phyloP scores from a whole-genome alignment of 2,113 vertebrate genomes.

The Stictonetta naevosa region DNA sequence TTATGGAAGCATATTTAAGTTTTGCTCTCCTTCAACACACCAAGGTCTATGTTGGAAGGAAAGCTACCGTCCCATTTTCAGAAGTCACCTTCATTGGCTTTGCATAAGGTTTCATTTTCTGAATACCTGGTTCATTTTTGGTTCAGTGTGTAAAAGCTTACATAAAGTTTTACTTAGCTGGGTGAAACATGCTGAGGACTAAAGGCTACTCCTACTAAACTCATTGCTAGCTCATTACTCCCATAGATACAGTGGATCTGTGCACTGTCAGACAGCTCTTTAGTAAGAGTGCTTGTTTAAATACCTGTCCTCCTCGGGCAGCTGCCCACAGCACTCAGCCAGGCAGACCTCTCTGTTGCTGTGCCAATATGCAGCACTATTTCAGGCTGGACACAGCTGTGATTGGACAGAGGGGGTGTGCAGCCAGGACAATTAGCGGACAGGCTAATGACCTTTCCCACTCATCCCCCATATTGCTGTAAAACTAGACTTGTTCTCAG shows the following conservation, averaged over 20 bases:
- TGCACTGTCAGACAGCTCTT: not conserved
- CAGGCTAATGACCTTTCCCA: not conserved
- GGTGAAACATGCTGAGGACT: not conserved
- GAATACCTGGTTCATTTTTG: not conserved
- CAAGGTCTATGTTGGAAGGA: not conserved
- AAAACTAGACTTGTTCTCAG: not conserved
- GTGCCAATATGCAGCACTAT: not conserved
- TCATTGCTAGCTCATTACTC: not conserved
- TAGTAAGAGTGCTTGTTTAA: not conserved
- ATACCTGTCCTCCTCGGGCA: not conserved
- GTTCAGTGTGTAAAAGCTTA: not conserved
- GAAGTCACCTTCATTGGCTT: not conserved
- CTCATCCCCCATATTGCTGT: not conserved
- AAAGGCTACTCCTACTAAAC: not conserved
- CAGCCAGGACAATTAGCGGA: not conserved
- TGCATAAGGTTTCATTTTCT: not conserved
- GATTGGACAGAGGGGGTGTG: not conserved
- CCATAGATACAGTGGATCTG: not conserved
- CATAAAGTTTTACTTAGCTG: not conserved
- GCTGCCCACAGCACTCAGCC: rapidly evolving
- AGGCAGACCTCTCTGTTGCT: not conserved
- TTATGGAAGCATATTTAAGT: not conserved
- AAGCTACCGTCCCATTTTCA: not conserved
- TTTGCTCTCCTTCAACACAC: not conserved
- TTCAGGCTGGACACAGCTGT: not conserved